Base-by-base conservation (phyloP, 2,797 vertebrate species). In the Myiotriccus ornatus region DNA sequence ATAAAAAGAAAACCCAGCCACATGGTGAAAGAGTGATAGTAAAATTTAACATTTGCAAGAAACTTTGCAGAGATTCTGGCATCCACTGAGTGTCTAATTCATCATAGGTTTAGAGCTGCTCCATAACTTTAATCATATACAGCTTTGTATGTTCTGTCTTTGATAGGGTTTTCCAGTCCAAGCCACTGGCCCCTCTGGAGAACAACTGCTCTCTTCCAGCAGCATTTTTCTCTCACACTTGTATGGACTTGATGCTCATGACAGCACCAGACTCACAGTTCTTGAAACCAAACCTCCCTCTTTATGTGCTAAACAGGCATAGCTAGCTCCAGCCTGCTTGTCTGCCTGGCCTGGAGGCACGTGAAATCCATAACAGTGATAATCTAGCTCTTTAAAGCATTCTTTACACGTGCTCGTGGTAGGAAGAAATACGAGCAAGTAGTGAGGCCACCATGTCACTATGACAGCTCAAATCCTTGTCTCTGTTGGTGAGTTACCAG, bases 61-160 rank as follows among this genome's bases (percentile, higher is more conserved):
- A 75, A 78, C 35, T 90, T 93, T 59, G 73, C 65, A 90, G 82
- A 78, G 64, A 57, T 46, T 77, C 68, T 92, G 91, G 76, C 84
- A 78, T 53, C 65, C 24, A 39, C 20, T 4, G 74, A 71, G 4
- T 37, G 13, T 56, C 41, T 67, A 67, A 90, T 92, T 87, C 53
- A 80, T 94, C 60, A 53, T 30, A 60, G 56, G 16, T 60, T 94
- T 80, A 87, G 73, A 84, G 49, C 39, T 65, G 69, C 63, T 91
- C 35, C 56, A 39, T 11, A 55, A 62, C 13, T 84, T 81, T 93
- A 86, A 76, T 52, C 37, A 75, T 70, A 50, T 78, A 55, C 21
- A 62, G 46, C 35, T 94, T 86, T 50, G 14, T 76, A 34, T 8
- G 18, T 60, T 62, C 49, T 68, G 64, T 35, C 68, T 86, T 57